Percentiles rank a stretch among this genome's conserved stretches.
Conservation (phyloP, 1,140 invertebrate species). For the Trachymyrmex septentrionalis region DNA sequence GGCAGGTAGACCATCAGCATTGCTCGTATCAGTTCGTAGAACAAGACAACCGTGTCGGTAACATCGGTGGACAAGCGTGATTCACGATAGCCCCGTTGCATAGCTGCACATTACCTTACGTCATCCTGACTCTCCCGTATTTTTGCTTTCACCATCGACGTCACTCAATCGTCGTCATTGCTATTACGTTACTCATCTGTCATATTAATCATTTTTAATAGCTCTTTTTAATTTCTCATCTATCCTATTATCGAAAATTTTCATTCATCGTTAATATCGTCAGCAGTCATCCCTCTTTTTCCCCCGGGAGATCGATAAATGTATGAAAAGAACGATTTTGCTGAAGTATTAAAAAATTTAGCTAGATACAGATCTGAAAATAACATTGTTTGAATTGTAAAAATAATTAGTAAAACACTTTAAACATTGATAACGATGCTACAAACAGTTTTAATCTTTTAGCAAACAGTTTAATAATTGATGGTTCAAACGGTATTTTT, state of each 20-base stretch:
- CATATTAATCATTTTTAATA: background rate
- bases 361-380: too few species aligned
- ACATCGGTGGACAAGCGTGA: conserved; percentile 12
- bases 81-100: conserved; percentile 63
- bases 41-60: conserved; percentile 52
- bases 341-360: too few species aligned
- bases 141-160: conserved; percentile 77
- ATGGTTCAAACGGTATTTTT: too few species aligned
- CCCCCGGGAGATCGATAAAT: too few species aligned
- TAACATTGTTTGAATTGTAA: too few species aligned
- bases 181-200: background rate
- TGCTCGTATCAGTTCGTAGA: conserved; percentile 3
- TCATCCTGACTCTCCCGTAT: conserved; percentile 41
- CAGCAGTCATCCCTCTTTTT: too few species aligned
- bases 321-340: too few species aligned
- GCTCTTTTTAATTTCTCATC: background rate
- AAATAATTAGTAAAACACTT: too few species aligned
- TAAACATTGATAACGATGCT: too few species aligned
- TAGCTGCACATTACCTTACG: conserved; percentile 60
- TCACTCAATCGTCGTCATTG: conserved; percentile 46
- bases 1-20: conserved; percentile 16
- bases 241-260: background rate
- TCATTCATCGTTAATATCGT: background rate
- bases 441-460: too few species aligned
- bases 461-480: too few species aligned